Base-by-base conservation (phyloP, 2,113 vertebrate species). In the human (Homo sapiens) region DNA sequence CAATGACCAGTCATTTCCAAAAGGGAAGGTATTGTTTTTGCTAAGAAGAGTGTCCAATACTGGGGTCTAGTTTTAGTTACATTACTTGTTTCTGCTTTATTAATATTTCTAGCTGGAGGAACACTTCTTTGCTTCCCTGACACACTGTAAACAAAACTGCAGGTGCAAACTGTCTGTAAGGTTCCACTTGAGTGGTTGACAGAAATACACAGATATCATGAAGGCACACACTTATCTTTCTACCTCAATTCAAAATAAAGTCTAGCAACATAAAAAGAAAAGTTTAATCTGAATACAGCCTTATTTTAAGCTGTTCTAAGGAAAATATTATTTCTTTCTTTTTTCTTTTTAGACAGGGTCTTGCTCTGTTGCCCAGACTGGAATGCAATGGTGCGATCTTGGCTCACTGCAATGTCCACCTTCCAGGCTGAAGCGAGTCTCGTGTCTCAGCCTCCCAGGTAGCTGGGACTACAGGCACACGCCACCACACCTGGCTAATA, bases 101-200 rank as follows among this genome's bases (percentile, higher is more conserved):
- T 48, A 94, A 66, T 89, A 79, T 94, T 89, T 91, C n/a, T 83
- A 93, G 86, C 43, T 94, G 30, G 45, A 94, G 35, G 22, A 59
- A 79, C 43, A 85, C 23, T 57, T 86, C 55, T 22, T 70, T 86
- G 27, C 50, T 83, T 89, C 57, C 93, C 78, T 92, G 64, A 75
- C 38, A 92, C 9, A 86, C 27, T 92, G 55, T 75, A 91, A 92
- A 95, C 23, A 93, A 50, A 96, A 72, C 61, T 40, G n/a, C 66
- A 93, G 90, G 73, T 86, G 78, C 88, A 81, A 92, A 95, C 6
- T 32, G 79, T 73, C 40, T 35, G n/a, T 18, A 10, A 82, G 86
- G 81, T 91, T 90, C 92, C 14, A 52, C 35, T 38, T 18, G 38
- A 90, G 50, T 94, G 93, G 35, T 32, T 87, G n/a, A 50, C 0